Percentiles rank a stretch among this genome's conserved stretches.
Conservation (phyloP, 2,888 invertebrate species). For the Xanthorhoe designata region DNA sequence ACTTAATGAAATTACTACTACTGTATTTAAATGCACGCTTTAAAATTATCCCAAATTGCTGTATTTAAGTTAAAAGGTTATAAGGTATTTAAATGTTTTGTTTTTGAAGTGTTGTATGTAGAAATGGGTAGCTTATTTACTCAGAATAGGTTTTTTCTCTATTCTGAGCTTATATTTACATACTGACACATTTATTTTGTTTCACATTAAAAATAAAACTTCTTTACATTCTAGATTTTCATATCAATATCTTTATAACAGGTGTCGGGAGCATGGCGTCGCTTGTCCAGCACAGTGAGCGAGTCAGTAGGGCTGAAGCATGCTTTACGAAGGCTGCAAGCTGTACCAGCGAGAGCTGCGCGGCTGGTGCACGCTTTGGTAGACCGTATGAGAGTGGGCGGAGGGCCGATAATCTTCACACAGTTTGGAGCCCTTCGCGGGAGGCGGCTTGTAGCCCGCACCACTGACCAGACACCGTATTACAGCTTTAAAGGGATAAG, state of each 20-base stretch:
- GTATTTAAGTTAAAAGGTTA: slow-evolving; percentile 6
- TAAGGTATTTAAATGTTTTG: slow-evolving; percentile 6
- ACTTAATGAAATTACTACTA: slow-evolving; percentile 43
- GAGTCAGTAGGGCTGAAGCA: slow-evolving; percentile 81
- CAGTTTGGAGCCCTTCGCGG: slow-evolving; percentile 73
- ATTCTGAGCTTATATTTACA: too few relatives aligned
- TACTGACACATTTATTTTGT: neutral
- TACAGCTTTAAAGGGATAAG: slow-evolving; percentile 82
- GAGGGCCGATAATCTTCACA: slow-evolving; percentile 75
- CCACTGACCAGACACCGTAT: slow-evolving; percentile 70
- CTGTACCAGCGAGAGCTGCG: slow-evolving; percentile 79
- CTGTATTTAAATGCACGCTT: slow-evolving; percentile 44
- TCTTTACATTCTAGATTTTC: too few relatives aligned
- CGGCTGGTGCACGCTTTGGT: slow-evolving; percentile 79
- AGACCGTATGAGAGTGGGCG: slow-evolving; percentile 82
- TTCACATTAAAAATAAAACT: neutral
- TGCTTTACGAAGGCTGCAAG: slow-evolving; percentile 75
- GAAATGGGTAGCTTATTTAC: slow-evolving; percentile 2
- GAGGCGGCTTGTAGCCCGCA: slow-evolving; percentile 72
- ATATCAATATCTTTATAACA: slow-evolving; percentile 36
- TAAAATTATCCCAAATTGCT: slow-evolving; percentile 31
- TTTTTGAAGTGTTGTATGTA: slow-evolving; percentile 2
- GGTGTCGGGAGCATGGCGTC: slow-evolving; percentile 82
- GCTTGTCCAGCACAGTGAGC: slow-evolving; percentile 78
- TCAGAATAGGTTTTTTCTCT: too few relatives aligned